These are phyloP conservation scores for Hypolimnas misippus DNA, from an alignment of 2,888 invertebrate genomes.

Conservation along the genomic window DNA sequence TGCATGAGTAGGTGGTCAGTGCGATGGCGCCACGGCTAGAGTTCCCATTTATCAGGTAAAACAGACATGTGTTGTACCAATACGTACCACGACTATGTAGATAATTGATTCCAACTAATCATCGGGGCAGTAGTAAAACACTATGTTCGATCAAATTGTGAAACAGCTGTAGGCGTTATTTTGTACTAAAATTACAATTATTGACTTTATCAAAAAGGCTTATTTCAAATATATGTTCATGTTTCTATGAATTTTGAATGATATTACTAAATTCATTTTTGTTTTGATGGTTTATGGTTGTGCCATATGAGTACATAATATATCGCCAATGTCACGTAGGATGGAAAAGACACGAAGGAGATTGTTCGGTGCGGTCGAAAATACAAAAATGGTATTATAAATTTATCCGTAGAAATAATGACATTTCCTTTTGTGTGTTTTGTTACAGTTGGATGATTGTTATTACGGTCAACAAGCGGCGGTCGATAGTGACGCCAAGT, in stretches of 20 bases:
- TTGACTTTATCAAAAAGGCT: too few species aligned
- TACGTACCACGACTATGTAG: neutral
- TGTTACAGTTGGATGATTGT: neutral
- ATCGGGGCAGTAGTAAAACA: neutral
- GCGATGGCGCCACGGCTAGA: constrained; percentile 27
- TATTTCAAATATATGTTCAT: neutral
- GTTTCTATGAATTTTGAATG: too few species aligned
- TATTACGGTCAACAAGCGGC: neutral
- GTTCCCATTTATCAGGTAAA: constrained; percentile 21
- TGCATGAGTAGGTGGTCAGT: constrained; percentile 28
- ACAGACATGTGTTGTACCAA: constrained; percentile 8
- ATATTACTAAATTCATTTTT: too few species aligned
- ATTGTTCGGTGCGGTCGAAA: too few species aligned
- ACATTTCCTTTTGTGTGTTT: neutral
- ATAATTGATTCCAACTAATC: neutral
- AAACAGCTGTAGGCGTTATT: too few species aligned
- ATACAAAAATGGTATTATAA: neutral
- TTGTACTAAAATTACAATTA: too few species aligned
- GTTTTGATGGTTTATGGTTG: too few species aligned
- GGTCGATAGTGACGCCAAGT: neutral
- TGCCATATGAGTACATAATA: too few species aligned
- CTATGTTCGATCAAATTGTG: too few species aligned
- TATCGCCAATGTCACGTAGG: too few species aligned
- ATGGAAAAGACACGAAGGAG: too few species aligned
- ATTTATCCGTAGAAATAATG: neutral